Evolutionary conservation across 2,888 invertebrate genomes (phyloP).

Genomic region (Drosophila kambysellisi): DNA sequence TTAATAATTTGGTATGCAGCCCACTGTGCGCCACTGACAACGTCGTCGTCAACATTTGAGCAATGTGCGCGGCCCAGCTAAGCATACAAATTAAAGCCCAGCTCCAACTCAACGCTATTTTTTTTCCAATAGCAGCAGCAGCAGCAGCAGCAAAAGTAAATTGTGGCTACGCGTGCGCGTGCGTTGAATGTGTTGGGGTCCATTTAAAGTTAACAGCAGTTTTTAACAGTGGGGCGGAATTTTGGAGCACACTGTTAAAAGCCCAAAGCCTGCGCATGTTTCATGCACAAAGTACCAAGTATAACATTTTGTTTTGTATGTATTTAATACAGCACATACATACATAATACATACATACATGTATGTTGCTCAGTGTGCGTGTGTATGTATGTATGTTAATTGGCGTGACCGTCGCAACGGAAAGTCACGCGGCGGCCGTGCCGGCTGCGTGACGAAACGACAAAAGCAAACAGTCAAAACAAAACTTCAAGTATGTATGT

Average conservation of each 20-base stretch:
- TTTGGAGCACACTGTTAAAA: constrained; percentile 29
- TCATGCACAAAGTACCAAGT: constrained; percentile 16
- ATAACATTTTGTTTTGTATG: constrained; percentile 13
- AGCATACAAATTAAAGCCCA: constrained; percentile 70
- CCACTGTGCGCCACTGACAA: constrained; percentile 75
- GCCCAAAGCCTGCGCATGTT: constrained; percentile 27
- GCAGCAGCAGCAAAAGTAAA: constrained; percentile 63
- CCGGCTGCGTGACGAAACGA: constrained; percentile 63
- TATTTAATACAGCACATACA: neutral
- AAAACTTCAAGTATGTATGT: constrained; percentile 52
- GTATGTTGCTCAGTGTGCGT: neutral
- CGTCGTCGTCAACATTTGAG: constrained; percentile 76
- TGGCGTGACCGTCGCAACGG: constrained; percentile 58
- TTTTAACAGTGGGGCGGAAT: constrained; percentile 26
- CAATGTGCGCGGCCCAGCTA: constrained; percentile 61
- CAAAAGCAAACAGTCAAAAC: constrained; percentile 72
- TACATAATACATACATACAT: neutral
- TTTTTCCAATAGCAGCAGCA: constrained; percentile 55
- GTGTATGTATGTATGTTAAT: constrained; percentile 51
- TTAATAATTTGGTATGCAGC: constrained; percentile 67
- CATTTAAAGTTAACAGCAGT: constrained; percentile 47
- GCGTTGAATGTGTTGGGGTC: constrained; percentile 55
- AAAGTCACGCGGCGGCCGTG: constrained; percentile 63
- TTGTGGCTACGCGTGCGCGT: constrained; percentile 79
- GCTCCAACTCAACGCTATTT: constrained; percentile 16